Conservation (phyloP, 2,113 vertebrate species). For the Sylvia atricapilla region DNA sequence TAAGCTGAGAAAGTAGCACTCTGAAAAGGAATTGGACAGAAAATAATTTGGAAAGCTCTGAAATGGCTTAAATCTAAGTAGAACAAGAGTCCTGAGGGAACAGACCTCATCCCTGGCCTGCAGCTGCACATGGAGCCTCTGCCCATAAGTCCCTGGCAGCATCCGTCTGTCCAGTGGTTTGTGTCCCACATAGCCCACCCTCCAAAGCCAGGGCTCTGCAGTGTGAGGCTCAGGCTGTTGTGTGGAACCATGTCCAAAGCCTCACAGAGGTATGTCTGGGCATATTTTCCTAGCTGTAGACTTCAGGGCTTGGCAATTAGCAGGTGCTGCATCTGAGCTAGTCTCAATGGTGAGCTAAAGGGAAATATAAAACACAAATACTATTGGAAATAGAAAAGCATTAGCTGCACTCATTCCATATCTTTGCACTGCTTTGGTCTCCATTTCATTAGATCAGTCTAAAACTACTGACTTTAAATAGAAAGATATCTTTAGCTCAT, state of each 20-base stretch:
- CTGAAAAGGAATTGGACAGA: neutral
- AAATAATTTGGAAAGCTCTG: neutral
- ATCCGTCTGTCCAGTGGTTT: neutral
- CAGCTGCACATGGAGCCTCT: neutral
- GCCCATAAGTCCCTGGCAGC: neutral
- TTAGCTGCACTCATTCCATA: neutral
- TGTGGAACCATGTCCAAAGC: neutral
- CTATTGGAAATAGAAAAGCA: neutral
- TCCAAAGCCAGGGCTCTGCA: neutral
- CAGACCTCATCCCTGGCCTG: neutral
- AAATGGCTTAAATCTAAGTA: neutral
- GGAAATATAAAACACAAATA: neutral
- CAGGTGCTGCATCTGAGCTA: neutral
- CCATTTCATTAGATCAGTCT: neutral
- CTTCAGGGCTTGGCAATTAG: neutral
- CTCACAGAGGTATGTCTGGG: neutral
- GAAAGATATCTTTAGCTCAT: neutral
- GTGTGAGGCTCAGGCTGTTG: fast-evolving
- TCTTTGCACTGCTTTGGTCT: neutral
- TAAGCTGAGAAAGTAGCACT: neutral
- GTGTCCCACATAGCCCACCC: fast-evolving
- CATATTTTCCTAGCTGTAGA: neutral
- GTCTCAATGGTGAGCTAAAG: neutral
- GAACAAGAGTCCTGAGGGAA: neutral
- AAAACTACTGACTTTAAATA: neutral